Base-by-base conservation (phyloP, 2,113 vertebrate genomes). In the Mystacornis crossleyi region DNA sequence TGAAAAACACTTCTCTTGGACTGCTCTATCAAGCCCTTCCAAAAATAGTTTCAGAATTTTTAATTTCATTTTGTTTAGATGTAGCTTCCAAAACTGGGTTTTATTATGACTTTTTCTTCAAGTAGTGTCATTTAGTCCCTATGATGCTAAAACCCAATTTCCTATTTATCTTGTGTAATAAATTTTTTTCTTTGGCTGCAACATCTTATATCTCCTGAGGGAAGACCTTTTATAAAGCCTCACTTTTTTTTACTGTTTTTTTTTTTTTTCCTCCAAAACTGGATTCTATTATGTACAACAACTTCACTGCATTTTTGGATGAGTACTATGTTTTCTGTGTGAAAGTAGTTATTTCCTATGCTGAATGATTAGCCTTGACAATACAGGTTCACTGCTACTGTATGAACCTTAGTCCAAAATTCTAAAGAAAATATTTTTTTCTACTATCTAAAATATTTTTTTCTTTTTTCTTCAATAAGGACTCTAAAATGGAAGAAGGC, bases 221-320 rank as follows among this genome's bases (percentile, higher is more conserved):
- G 6, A n/a, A 36, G 43, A 72, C 8, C 2, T 92, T 55, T 86
- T 64, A 10, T 7, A 45, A 18, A 45, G 14, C 2, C 7, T 69
- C 10, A 14, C 1, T 6, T 26, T n/a, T 53, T 33, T 34, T 24
- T 3, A 2, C 4, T 26, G 2, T 0, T 2, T 53, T 26, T 65
- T 70, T 21, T 21, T 28, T 47, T 18, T 12, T 15, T 3, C 2
- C 5, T 36, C n/a, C 14, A 26, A 45, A 65, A 55, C 48, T 51
- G 4, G 11, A 47, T 70, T 75, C 31, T 7, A 33, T 51, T 55
- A 31, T 31, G 7, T 61, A 57, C 8, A 78, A 69, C 7, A 29
- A 33, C 5, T 53, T 89, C 29, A 62, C 9, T 31, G 5, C 5
- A 19, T 29, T 72, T 87, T 92, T 60, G 11, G 21, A 54, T 12